Evolutionary conservation across 1,140 invertebrate genomes (phyloP), one percentile per base, ranked within the genome.

Genomic region (Onthophagus taurus): DNA sequence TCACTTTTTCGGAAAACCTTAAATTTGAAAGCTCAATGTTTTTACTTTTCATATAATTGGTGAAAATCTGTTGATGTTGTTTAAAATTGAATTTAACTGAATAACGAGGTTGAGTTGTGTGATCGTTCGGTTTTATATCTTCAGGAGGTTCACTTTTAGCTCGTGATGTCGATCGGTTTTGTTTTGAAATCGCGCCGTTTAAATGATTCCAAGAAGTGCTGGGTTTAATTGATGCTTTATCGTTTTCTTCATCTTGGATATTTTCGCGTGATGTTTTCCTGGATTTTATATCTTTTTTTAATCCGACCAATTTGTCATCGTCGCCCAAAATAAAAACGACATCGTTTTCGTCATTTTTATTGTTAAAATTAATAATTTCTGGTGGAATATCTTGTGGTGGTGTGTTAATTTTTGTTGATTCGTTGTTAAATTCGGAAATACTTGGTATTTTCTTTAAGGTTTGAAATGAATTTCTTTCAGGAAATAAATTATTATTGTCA

Each of bases 261-360:
- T 8, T 20, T 9, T 37, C 18, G 31, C 0, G n/a, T 34, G n/a
- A 16, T 11, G 18, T 23, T 37, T 21, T 17, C 11, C 34, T 17
- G n/a, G n/a, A 14, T 38, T 26, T 26, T 6, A n/a, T 6, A 13
- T 38, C 21, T 17, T 71, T 72, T 52, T 75, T 77, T 31, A 73
- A 51, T 8, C 71, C 66, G 8, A 78, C 68, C 38, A 79, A 55
- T 51, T 76, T 74, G 33, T 85, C 81, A 58, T 85, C 76, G 36
- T 81, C 81, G n/a, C 83, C 83, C 9, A 86, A 65, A 7, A 81
- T 81, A 57, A 86, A 86, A n/a, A 82, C 67, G 1, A 85, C 83
- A 46, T 75, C 69, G 18, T 52, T 41, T 39, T 55, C 49, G 26
- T 34, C 16, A 16, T 34, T 9, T 37, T 55, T 18, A 42, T 23